These are phyloP conservation scores for Echinometra lucunter DNA, from an alignment of 53 echinoderm and acorn worm genomes.

Conservation along the genomic window DNA sequence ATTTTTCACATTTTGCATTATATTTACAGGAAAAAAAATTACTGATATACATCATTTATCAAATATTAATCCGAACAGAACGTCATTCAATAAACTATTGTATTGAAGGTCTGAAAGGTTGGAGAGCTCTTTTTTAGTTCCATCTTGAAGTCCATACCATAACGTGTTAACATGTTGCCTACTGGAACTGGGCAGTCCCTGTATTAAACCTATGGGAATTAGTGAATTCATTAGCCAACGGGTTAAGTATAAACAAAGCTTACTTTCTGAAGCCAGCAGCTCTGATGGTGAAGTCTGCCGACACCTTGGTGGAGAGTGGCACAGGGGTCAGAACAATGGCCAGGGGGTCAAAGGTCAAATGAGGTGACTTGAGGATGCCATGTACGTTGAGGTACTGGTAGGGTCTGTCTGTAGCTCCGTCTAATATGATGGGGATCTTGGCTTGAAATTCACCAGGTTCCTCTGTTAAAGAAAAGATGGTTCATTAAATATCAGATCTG, in stretches of 20 bases:
- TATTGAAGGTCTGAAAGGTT: too few species aligned
- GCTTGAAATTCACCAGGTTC: conserved; percentile 91
- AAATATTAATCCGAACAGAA: too few species aligned
- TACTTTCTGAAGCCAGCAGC: conserved; percentile 96
- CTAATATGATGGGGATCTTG: conserved; percentile 88
- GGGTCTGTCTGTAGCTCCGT: conserved; percentile 77
- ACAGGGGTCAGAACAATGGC: conserved; percentile 96
- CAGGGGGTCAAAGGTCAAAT: conserved; percentile 95
- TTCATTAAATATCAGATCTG: not conserved
- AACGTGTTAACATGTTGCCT: too few species aligned
- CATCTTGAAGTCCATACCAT: too few species aligned
- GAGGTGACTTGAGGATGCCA: conserved; percentile 93
- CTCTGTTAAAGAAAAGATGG: conserved; percentile 66
- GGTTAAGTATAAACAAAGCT: conserved; percentile 20
- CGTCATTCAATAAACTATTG: too few species aligned
- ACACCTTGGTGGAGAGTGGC: conserved; percentile 89
- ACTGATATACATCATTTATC: too few species aligned
- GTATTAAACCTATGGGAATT: too few species aligned
- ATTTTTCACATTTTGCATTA: too few species aligned
- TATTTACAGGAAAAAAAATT: too few species aligned
- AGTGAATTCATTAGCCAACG: too few species aligned
- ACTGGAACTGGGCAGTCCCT: too few species aligned
- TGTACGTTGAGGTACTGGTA: conserved; percentile 88
- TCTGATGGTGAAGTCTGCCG: conserved; percentile 92
- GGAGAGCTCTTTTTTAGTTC: too few species aligned